These are phyloP conservation scores for Astreopora myriophthalma DNA, from an alignment of 64 coral and sea anemone species.

Conservation along the genomic window DNA sequence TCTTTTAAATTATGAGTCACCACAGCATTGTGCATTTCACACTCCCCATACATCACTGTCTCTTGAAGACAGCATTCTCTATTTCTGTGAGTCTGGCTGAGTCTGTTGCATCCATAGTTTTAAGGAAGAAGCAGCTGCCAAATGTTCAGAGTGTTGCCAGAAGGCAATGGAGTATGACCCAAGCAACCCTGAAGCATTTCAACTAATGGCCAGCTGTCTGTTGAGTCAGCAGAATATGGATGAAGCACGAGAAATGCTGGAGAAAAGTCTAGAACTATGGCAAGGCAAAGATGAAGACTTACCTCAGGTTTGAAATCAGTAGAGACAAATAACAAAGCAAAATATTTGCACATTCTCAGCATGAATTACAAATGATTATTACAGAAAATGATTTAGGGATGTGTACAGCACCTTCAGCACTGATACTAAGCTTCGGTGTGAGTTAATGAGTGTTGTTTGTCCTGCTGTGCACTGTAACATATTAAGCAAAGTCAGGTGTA, in stretches of 20 bases:
- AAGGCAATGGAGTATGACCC: conserved; percentile 90
- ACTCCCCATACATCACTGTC: no score
- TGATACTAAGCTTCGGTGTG: no score
- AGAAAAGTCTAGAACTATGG: conserved; percentile 91
- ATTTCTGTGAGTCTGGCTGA: neutral
- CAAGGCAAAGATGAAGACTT: conserved; percentile 69
- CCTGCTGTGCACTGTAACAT: no score
- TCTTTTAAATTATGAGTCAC: no score
- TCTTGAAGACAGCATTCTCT: neutral
- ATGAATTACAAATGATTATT: no score
- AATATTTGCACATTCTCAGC: no score
- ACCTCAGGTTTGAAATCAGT: neutral
- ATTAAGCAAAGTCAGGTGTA: no score
- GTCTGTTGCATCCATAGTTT: conserved; percentile 34
- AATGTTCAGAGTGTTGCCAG: conserved; percentile 84
- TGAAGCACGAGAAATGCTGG: conserved; percentile 77
- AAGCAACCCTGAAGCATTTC: conserved; percentile 91
- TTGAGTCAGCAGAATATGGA: conserved; percentile 88
- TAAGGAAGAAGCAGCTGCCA: conserved; percentile 73
- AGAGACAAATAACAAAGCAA: neutral
- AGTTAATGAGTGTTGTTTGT: no score
- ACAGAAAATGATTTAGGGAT: no score
- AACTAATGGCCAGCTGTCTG: conserved; percentile 94
- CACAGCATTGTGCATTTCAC: no score
- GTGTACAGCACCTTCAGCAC: no score